phyloP scores from a whole-genome alignment of 1,140 invertebrate species.

The Caenorhabditis elegans region WBcel235 BX284602.5:9055501-9056000 shows the following conservation, averaged over 20 bases:
- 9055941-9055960: slow-evolving; percentile 55
- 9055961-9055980: slow-evolving; percentile 61
- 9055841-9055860: slow-evolving; percentile 55
- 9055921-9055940: slow-evolving; percentile 56
- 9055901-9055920: slow-evolving; percentile 47
- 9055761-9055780: slow-evolving; percentile 55
- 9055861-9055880: slow-evolving; percentile 47
- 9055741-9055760: slow-evolving; percentile 61
- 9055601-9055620: slow-evolving; percentile 60
- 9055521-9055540: slow-evolving; percentile 56
- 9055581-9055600: slow-evolving; percentile 50
- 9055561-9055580: slow-evolving; percentile 56
- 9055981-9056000: slow-evolving; percentile 64
- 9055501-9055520: slow-evolving; percentile 1
- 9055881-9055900: slow-evolving; percentile 54
- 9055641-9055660: slow-evolving; percentile 46
- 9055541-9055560: slow-evolving; percentile 48
- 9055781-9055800: slow-evolving; percentile 60
- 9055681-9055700: slow-evolving; percentile 60
- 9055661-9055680: slow-evolving; percentile 46
- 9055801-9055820: slow-evolving; percentile 63
- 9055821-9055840: slow-evolving; percentile 52
- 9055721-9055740: slow-evolving; percentile 49
- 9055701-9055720: slow-evolving; percentile 57
- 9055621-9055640: slow-evolving; percentile 58